These are phyloP conservation scores for Nicator chloris DNA, from an alignment of 2,113 vertebrate species.

Conservation along the genomic window DNA sequence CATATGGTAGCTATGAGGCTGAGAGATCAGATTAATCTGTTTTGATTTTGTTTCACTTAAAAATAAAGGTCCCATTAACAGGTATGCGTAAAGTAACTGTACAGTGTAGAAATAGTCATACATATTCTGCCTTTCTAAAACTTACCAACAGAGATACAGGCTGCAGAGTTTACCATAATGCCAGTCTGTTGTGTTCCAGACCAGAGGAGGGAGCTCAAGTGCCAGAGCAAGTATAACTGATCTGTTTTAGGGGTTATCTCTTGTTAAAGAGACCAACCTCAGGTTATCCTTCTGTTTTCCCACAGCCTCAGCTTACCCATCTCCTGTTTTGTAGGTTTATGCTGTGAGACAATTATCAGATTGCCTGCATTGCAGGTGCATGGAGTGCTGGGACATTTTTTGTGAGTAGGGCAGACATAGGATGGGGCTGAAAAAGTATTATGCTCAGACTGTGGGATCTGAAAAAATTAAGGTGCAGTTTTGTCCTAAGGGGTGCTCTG, in stretches of 20 bases:
- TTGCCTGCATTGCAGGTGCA: accelerated
- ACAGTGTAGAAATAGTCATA: neutral
- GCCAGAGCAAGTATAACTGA: neutral
- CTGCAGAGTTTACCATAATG: neutral
- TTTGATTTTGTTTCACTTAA: neutral
- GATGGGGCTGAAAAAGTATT: neutral
- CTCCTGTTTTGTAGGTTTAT: neutral
- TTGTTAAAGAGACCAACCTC: neutral
- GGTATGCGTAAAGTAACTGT: neutral
- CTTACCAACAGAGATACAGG: neutral
- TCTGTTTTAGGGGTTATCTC: neutral
- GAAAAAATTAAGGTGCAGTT: neutral
- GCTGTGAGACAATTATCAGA: neutral
- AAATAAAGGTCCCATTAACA: neutral
- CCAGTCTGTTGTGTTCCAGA: accelerated
- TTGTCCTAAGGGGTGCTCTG: neutral
- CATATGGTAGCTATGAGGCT: neutral
- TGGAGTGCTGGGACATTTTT: neutral
- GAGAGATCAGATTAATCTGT: neutral
- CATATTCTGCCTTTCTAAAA: neutral
- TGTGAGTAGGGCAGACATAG: neutral
- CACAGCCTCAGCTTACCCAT: neutral
- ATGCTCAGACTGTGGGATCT: neutral
- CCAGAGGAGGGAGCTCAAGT: neutral
- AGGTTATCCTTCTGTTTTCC: too few species aligned